These are phyloP conservation scores for Aselliscus stoliczkanus DNA, from an alignment of 2,797 vertebrate genomes.

Conservation along the genomic window DNA sequence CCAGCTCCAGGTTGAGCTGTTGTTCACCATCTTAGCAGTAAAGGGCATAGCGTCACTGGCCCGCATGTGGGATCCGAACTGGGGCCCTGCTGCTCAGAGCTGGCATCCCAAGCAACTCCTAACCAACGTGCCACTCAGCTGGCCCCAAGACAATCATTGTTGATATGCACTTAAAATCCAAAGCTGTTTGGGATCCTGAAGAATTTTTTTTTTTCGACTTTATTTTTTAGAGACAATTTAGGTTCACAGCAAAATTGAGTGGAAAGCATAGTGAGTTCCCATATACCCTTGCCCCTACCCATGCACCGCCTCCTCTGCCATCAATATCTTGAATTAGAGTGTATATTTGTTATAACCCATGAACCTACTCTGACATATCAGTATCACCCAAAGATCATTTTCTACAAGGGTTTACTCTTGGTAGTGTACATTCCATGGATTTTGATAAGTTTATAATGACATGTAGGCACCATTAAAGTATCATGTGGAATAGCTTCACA, in stretches of 20 bases:
- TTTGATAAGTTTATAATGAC: neutral
- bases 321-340: neutral
- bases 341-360: neutral
- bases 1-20: too few relatives aligned
- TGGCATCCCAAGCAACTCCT: too few relatives aligned
- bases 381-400: neutral
- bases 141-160: neutral
- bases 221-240: neutral
- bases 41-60: too few relatives aligned
- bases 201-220: neutral
- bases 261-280: neutral
- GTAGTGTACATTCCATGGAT: neutral
- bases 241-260: neutral
- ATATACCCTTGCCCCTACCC: neutral
- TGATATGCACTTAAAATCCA: neutral
- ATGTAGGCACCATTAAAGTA: neutral
- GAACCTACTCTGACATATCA: neutral
- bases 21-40: too few relatives aligned
- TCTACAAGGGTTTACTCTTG: neutral
- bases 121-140: too few relatives aligned
- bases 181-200: neutral
- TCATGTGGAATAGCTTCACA: neutral
- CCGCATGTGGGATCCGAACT: too few relatives aligned
- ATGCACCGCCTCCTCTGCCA: neutral
- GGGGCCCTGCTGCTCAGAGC: too few relatives aligned